These are phyloP conservation scores for Morone chrysops DNA, from an alignment of 2,113 vertebrate species.

Conservation along the genomic window DNA sequence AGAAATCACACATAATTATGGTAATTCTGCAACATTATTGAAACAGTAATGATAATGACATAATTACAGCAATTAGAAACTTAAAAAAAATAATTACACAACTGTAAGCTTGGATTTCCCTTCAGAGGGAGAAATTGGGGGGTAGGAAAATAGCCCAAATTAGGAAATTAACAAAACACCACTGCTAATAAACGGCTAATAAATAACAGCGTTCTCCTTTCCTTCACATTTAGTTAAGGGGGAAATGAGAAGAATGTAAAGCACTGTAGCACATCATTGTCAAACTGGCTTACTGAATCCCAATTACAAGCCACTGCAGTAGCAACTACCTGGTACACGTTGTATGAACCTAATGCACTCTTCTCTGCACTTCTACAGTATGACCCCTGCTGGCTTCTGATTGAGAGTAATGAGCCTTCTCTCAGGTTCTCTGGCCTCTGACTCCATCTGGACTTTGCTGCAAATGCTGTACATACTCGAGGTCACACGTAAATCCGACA, in stretches of 20 bases:
- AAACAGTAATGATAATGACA: conserved; percentile 71
- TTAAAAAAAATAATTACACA: conserved; percentile 54
- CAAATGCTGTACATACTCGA: not conserved
- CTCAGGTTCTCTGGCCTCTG: not conserved
- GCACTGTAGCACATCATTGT: not conserved
- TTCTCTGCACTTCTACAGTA: not conserved
- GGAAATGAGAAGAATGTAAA: conserved; percentile 1
- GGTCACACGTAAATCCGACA: not conserved
- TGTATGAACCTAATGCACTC: not conserved
- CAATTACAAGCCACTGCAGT: not conserved
- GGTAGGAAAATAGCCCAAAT: conserved; percentile 55
- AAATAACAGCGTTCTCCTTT: conserved; percentile 27
- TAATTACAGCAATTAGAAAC: conserved; percentile 75
- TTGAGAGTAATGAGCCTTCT: conserved; percentile 28
- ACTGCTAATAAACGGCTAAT: conserved; percentile 10
- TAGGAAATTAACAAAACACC: conserved; percentile 56
- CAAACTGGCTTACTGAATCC: conserved; percentile 15
- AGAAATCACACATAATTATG: conserved; percentile 74
- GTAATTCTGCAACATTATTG: conserved; percentile 69
- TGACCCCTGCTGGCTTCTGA: conserved; percentile 17
- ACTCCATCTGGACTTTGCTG: conserved; percentile 1
- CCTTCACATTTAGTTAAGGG: not conserved
- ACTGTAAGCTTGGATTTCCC: conserved; percentile 61
- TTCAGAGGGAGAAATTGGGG: conserved; percentile 42
- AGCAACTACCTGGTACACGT: conserved; percentile 13